Percentiles rank a stretch among this genome's conserved stretches.
Conservation (phyloP, 1,140 invertebrate genomes). For the Drosophila tropicalis region DNA sequence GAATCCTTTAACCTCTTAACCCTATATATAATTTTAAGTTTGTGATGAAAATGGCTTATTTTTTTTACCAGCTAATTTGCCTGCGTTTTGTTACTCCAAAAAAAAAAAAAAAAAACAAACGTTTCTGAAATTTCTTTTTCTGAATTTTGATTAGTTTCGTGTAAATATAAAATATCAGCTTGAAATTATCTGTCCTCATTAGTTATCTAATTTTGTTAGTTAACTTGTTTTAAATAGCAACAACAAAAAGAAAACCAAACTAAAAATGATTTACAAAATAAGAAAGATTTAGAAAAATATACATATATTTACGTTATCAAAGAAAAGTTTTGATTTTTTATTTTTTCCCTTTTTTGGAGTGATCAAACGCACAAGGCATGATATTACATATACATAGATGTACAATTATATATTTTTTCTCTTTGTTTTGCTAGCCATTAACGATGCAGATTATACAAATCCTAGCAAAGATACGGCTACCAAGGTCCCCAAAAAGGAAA, state of each 20-base stretch:
- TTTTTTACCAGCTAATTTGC: constrained; percentile 14
- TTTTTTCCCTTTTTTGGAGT: constrained; percentile 56
- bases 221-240: constrained; percentile 43
- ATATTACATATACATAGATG: not conserved
- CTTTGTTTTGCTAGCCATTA: constrained; percentile 64
- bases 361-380: constrained; percentile 48
- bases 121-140: constrained; percentile 12
- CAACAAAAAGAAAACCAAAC: constrained; percentile 51
- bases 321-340: constrained; percentile 61
- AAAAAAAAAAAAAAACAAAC: constrained; percentile 21
- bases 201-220: constrained; percentile 11
- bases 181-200: not conserved
- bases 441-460: constrained; percentile 67
- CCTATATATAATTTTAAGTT: constrained; percentile 29
- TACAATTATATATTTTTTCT: not conserved
- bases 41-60: constrained; percentile 42
- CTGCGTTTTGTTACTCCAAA: constrained; percentile 71
- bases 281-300: constrained; percentile 1
- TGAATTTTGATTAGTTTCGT: not conserved
- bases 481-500: constrained; percentile 74
- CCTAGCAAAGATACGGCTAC: constrained; percentile 33
- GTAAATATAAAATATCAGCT: not conserved
- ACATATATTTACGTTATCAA: not conserved
- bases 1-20: constrained; percentile 31
- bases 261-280: constrained; percentile 46